Base-by-base conservation (phyloP, 1,140 invertebrate genomes). In the Bombus picipes region DNA sequence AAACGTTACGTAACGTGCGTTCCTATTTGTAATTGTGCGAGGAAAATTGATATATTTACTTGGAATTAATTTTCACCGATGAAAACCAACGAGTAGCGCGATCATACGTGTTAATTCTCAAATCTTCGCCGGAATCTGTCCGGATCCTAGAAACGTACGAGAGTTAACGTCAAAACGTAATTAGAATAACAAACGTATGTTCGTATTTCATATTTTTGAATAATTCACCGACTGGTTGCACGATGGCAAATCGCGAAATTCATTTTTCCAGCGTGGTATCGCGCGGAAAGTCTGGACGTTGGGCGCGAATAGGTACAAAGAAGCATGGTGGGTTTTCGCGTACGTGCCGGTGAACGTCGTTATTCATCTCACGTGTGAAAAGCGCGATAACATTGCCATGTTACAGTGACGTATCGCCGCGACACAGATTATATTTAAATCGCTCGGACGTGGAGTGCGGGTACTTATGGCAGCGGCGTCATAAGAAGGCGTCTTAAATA, bases 361-460 rank as follows among this genome's bases (percentile, higher is more conserved):
- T 91, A 94, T 93, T 92, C 91, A 87, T 89, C 87, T 91, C 90
- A 91, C 90, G 92, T 90, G 92, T 91, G 90, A 93, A 93, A 92
- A 92, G 91, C 87, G 88, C 81, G 91, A 93, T 92, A 92, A 94
- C 89, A 90, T 90, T 89, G 80, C 85, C 83, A 81, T 43, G 83
- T 83, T 81, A 74, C 62, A 72, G 79, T 85, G 88, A 91, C 89
- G 87, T 82, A 89, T 89, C 87, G 53, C 84, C 87, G 76, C 85
- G 87, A 87, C 89, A 85, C 84, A 86, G 87, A 91, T 93, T 93
- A 93, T 91, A 93, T 93, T 91, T 84, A 92, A 91, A 90, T 90
- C 74, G 70, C 71, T 85, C 25, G 66, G 39, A 85, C 83, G 72
- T 85, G 57, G 53, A 72, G 70, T 71, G 62, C 85, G 43, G 70